A percentile compares a stretch with the other conserved stretches of the same genome.
Evolutionary conservation across 1,140 invertebrate genomes (phyloP).

Genomic region (Choristoneura fumiferana): DNA sequence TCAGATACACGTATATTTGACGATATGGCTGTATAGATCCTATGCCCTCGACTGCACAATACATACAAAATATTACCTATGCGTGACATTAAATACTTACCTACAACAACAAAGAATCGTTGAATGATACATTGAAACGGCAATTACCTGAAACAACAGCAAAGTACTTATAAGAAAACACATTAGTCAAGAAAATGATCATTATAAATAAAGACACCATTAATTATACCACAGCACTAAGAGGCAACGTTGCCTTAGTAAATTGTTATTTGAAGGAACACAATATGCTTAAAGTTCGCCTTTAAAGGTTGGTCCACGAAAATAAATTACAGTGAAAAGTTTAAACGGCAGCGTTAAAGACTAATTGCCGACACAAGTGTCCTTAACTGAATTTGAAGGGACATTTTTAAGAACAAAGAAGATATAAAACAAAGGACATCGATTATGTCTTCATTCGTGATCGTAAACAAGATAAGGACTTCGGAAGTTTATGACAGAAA

Average conservation of each 20-base stretch:
- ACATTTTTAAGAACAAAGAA: conserved; percentile 8
- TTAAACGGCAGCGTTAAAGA: conserved; percentile 25
- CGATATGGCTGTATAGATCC: too few relatives aligned
- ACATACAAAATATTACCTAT: too few relatives aligned
- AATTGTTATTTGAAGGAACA: not conserved
- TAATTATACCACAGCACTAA: conserved; percentile 26
- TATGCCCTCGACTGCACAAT: too few relatives aligned
- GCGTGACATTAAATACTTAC: too few relatives aligned
- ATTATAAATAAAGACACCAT: conserved; percentile 24
- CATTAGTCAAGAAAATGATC: conserved; percentile 20
- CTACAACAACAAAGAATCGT: too few relatives aligned
- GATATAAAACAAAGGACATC: conserved; percentile 4
- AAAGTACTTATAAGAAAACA: conserved; percentile 1
- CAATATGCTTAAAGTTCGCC: not conserved
- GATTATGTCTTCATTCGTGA: not conserved
- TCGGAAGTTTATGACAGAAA: conserved; percentile 4
- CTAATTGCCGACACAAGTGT: conserved; percentile 25
- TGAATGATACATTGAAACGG: not conserved
- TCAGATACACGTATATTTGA: too few relatives aligned
- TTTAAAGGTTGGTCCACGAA: not conserved
- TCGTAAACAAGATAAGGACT: conserved; percentile 12
- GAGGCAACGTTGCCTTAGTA: conserved; percentile 19
- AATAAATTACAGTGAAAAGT: conserved; percentile 31
- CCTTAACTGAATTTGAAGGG: conserved; percentile 20
- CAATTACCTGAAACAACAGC: conserved; percentile 34